Base-by-base conservation (phyloP, 2,888 invertebrate genomes). In the Ochropacha duplaris region DNA sequence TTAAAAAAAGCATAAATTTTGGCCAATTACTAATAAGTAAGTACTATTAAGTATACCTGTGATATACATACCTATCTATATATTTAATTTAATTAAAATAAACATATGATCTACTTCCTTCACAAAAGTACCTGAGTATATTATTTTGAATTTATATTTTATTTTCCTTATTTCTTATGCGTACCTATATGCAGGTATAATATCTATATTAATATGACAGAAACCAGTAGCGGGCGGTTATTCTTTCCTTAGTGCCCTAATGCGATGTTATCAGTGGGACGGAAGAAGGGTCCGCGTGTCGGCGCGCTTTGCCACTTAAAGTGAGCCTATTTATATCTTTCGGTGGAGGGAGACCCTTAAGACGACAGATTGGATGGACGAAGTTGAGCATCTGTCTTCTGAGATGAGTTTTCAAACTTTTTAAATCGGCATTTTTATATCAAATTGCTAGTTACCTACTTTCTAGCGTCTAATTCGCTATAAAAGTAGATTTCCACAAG, bases 291-390 rank as follows among this genome's bases (percentile, higher is more conserved):
- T 78, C 81, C 76, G 70, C 74, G 86, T 55, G 68, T 74, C 89
- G 91, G 89, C 86, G 82, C 81, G 82, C 89, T 89, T 90, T 87
- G 81, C 90, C 87, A 89, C 90, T 91, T 92, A 84, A 87, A 88
- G 81, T 79, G 81, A 78, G 49, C 83, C 91, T 92, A 92, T 92
- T 91, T 90, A 91, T 92, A 91, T 86, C 85, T 76, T 69, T 66
- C 58, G 54, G 58, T 66, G 66, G 66, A 66, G 76, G 72, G 80
- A 80, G 78, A 44, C 81, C 79, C 76, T 74, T 75, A 68, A 80
- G 75, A 77, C 80, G 83, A 83, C 81, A 83, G 78, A 76, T 83
- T 78, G 80, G 79, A 69, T 71, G 79, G 72, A 76, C 76, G 73
- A 69, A 72, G 65, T 71, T 71, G 66, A 82, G 78, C 90, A 87